These are phyloP conservation scores for Xiphophorus birchmanni DNA, from an alignment of 2,797 vertebrate genomes.

Conservation along the genomic window DNA sequence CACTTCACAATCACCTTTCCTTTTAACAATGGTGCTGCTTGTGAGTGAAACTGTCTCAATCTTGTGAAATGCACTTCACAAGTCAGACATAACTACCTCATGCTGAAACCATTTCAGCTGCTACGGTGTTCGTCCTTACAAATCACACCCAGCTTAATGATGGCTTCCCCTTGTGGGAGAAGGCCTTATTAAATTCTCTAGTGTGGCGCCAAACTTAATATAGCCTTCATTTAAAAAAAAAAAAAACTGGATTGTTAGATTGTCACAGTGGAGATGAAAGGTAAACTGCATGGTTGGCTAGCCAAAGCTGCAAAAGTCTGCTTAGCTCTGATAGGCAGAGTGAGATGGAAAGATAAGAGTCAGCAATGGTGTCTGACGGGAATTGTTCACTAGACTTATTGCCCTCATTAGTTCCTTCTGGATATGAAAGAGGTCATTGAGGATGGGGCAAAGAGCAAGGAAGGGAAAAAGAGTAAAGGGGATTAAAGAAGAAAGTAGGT, in stretches of 20 bases:
- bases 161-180: conserved; percentile 47
- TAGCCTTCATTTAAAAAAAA: conserved; percentile 50
- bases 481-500: conserved; percentile 65
- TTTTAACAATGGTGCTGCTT: conserved; percentile 3
- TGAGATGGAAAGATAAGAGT: conserved; percentile 47
- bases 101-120: conserved; percentile 52
- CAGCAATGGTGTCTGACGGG: conserved; percentile 35
- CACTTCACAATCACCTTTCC: conserved; percentile 29
- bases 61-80: conserved; percentile 59
- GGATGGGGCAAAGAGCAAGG: conserved; percentile 30
- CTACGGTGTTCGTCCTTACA: conserved; percentile 47
- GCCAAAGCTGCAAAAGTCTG: conserved; percentile 45
- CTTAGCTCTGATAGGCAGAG: conserved; percentile 40
- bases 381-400: conserved; percentile 34
- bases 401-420: conserved; percentile 61
- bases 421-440: conserved; percentile 58
- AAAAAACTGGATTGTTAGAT: conserved; percentile 47
- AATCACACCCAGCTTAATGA: conserved; percentile 52
- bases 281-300: conserved; percentile 40
- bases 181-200: conserved; percentile 58
- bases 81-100: conserved; percentile 64
- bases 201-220: conserved; percentile 62
- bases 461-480: conserved; percentile 27
- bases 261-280: conserved; percentile 59
- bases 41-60: conserved; percentile 49